Conservation (phyloP, 2,797 vertebrate species). For the Diceros bicornis region DNA sequence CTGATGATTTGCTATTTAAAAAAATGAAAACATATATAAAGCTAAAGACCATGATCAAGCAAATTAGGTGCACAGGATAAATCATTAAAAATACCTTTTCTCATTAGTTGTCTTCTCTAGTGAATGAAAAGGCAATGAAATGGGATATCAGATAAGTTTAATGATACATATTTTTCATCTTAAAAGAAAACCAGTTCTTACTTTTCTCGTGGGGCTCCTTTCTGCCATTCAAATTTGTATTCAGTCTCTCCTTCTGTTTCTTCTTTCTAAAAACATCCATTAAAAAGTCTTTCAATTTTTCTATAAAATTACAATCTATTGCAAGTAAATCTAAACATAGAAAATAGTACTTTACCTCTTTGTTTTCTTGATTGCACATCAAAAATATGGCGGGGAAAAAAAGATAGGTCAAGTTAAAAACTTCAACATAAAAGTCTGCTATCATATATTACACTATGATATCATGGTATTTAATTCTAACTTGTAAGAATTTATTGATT, state of each 20-base stretch:
- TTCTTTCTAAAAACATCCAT: constrained; percentile 91
- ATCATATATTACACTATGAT: background rate
- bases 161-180: background rate
- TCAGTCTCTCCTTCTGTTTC: constrained; percentile 97
- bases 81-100: constrained; percentile 7
- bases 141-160: background rate
- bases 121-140: constrained; percentile 34
- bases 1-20: constrained; percentile 50
- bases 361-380: constrained; percentile 90
- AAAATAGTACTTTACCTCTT: constrained; percentile 90
- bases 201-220: constrained; percentile 98
- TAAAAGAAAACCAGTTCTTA: constrained; percentile 87
- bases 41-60: background rate
- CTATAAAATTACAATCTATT: constrained; percentile 68
- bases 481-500: constrained; percentile 60
- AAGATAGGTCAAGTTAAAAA: constrained; percentile 79
- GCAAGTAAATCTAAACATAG: constrained; percentile 64
- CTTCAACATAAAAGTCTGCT: constrained; percentile 29
- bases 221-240: constrained; percentile 99
- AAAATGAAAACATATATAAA: background rate
- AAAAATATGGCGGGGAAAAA: constrained; percentile 72
- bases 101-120: constrained; percentile 19
- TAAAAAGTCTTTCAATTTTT: constrained; percentile 61
- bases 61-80: background rate
- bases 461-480: constrained; percentile 21